These are phyloP conservation scores for Notamacropus eugenii DNA, from an alignment of 2,797 vertebrate species.

Conservation along the genomic window DNA sequence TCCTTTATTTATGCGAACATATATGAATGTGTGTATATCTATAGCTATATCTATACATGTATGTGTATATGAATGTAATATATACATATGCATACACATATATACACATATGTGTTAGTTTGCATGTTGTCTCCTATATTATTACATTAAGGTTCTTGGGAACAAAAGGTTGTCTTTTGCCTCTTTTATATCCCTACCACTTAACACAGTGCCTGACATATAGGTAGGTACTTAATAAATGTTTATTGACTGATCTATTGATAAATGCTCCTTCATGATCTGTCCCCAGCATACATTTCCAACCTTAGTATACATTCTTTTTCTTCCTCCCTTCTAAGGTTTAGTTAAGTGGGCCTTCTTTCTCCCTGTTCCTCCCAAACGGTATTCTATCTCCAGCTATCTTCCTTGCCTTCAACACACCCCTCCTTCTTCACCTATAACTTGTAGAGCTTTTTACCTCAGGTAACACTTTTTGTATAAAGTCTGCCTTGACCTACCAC, in stretches of 20 bases:
- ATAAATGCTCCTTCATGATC: not conserved
- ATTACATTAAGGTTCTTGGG: not conserved
- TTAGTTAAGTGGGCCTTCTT: not conserved
- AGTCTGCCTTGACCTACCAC: not conserved
- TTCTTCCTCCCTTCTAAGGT: not conserved
- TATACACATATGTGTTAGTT: not conserved
- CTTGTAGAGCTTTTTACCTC: not conserved
- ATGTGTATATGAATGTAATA: too few relatives aligned
- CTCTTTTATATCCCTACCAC: not conserved
- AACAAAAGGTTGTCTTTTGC: not conserved
- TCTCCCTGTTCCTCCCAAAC: too few relatives aligned
- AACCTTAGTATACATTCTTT: not conserved
- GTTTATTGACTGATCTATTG: not conserved
- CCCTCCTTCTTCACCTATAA: not conserved
- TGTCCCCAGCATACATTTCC: not conserved
- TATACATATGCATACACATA: too few relatives aligned
- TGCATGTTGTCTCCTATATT: not conserved
- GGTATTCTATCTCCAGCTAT: not conserved
- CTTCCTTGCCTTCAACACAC: too few relatives aligned
- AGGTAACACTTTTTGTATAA: not conserved
- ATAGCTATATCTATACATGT: too few relatives aligned
- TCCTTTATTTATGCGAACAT: too few relatives aligned
- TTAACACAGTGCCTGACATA: not conserved
- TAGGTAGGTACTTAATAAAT: not conserved
- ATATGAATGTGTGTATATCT: too few relatives aligned